Base-by-base conservation (phyloP, 1,140 invertebrate genomes). In the Sarcophaga bullata region DNA sequence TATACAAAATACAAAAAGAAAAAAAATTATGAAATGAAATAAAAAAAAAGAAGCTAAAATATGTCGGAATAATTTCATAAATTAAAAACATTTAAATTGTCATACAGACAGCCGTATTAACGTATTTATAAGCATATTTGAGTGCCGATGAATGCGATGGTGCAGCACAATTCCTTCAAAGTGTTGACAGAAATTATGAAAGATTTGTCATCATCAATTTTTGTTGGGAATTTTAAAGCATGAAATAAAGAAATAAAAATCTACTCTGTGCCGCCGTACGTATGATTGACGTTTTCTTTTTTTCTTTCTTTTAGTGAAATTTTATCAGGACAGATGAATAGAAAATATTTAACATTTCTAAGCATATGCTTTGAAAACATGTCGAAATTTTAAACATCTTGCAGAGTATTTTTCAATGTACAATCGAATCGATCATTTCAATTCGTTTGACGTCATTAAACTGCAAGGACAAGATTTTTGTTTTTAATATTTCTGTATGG, bases 181-280 rank as follows among this genome's bases (percentile, higher is more conserved):
- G n/a, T 78, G 75, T 50, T 78, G 75, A 78, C 75, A 19, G 75
- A 19, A 78, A 78, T 78, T 78, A 78, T 78, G 75, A 78, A 19
- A 50, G 75, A 78, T 52, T 17, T 78, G 75, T 78, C 75, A 78
- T 50, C 48, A 78, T 78, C 17, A 50, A 78, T 52, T 75, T 72
- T 68, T 68, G 62, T 37, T 37, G 19, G 62, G 62, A 19, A 58
- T 19, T 68, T 68, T 68, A 17, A 68, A 68, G n/a, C n/a, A 68
- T 17, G 17, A 68, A 68, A 68, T 19, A 8, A 68, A 68, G 1
- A 68, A 9, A 62, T n/a, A 8, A n/a, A n/a, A 8, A 68, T 4
- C 62, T 19, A n/a, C 25, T 2, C 25, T 2, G 25, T 1, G 25
- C 25, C 25, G 25, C 25, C 25, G 25, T 37, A 37, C 25, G 25